These are phyloP conservation scores for Rafetus swinhoei DNA, from an alignment of 2,113 vertebrate species.

Conservation along the genomic window DNA sequence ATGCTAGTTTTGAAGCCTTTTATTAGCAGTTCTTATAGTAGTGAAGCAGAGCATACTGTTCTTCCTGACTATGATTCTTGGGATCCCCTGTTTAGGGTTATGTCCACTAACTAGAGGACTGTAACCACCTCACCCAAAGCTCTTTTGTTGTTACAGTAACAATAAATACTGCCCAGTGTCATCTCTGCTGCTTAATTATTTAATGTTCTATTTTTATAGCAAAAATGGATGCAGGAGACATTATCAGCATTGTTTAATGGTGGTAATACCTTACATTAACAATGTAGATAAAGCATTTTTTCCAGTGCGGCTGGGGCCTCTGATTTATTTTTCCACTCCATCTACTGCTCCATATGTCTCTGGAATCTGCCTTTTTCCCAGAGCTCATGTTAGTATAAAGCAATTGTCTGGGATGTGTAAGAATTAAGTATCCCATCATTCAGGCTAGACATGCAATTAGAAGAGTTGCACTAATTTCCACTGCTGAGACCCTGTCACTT, in stretches of 20 bases:
- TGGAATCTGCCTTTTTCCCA: constrained; percentile 88
- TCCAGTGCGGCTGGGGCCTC: constrained; percentile 77
- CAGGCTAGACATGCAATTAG: constrained; percentile 96
- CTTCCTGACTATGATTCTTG: constrained; percentile 61
- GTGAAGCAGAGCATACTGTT: constrained; percentile 70
- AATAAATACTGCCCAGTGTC: constrained; percentile 56
- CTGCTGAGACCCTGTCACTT: constrained; percentile 90
- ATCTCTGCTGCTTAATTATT: constrained; percentile 66
- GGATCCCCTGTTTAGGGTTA: constrained; percentile 72
- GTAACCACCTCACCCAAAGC: constrained; percentile 63
- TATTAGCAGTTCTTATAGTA: constrained; percentile 79
- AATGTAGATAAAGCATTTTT: constrained; percentile 78
- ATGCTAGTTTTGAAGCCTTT: constrained; percentile 84
- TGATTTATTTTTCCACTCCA: constrained; percentile 89
- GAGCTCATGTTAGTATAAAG: constrained; percentile 90
- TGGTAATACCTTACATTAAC: constrained; percentile 81
- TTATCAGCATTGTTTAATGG: constrained; percentile 69
- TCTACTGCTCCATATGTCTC: constrained; percentile 93
- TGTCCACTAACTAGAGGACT: constrained; percentile 65
- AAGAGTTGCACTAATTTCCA: constrained; percentile 92
- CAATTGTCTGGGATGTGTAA: constrained; percentile 96
- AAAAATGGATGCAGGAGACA: constrained; percentile 58
- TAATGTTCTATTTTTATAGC: constrained; percentile 69
- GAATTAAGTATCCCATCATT: constrained; percentile 98
- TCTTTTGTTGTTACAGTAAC: constrained; percentile 55